phyloP scores from a whole-genome alignment of 2,888 invertebrate genomes.

The Bombylius major region DNA sequence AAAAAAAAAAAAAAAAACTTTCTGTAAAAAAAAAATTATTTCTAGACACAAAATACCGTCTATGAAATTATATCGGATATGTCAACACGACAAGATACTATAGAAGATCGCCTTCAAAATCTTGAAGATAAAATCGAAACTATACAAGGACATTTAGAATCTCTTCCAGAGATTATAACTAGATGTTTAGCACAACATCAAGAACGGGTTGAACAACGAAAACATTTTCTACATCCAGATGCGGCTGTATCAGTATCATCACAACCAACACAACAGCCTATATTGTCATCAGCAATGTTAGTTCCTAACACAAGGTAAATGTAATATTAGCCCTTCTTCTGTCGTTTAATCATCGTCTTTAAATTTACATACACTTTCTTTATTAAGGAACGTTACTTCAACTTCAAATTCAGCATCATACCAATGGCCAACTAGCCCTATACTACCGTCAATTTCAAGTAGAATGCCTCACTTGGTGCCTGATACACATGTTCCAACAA shows the following conservation, averaged over 20 bases:
- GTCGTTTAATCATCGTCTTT: not conserved
- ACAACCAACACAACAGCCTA: constrained; percentile 39
- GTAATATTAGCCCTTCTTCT: not conserved
- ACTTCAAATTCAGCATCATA: constrained; percentile 48
- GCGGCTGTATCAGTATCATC: constrained; percentile 53
- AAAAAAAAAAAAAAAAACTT: too few relatives aligned
- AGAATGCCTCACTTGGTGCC: constrained; percentile 61
- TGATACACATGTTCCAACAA: constrained; percentile 41
- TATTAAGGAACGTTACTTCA: constrained; percentile 23
- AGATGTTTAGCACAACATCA: constrained; percentile 61
- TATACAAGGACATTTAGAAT: constrained; percentile 77
- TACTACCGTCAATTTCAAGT: constrained; percentile 56
- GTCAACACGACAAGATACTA: constrained; percentile 83
- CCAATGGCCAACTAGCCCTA: constrained; percentile 70
- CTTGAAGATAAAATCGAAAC: constrained; percentile 84
- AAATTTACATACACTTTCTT: too few relatives aligned
- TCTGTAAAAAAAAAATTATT: too few relatives aligned
- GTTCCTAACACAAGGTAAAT: constrained; percentile 47
- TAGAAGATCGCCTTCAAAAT: constrained; percentile 85
- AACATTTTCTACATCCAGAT: constrained; percentile 79
- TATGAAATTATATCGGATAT: constrained; percentile 97
- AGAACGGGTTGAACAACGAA: constrained; percentile 67
- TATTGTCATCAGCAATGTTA: constrained; percentile 38
- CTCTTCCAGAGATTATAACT: constrained; percentile 70
- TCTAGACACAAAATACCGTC: constrained; percentile 96